A percentile compares a stretch with the other conserved stretches of the same genome.
phyloP scores from a whole-genome alignment of 35 echinoderm and acorn worm species.

The Diadema setosum region DNA sequence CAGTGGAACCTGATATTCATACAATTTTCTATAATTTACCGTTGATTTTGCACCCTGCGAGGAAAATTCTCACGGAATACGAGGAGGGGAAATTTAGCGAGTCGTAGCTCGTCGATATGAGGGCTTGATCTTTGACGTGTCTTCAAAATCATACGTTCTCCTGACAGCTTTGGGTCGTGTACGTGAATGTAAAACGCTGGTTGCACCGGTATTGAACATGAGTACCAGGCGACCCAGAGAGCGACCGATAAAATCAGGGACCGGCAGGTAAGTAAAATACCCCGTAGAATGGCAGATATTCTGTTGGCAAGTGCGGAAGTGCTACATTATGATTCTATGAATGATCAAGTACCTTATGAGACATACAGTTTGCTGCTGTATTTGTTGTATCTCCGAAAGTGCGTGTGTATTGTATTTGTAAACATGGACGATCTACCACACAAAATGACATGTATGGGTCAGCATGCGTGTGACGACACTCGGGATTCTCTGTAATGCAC shows the following conservation, averaged over 20 bases:
- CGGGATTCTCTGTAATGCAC: no score
- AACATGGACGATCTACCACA: not conserved
- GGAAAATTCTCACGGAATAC: not conserved
- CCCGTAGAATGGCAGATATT: no score
- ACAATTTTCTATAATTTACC: not conserved
- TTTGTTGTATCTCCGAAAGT: no score
- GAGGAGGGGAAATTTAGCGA: not conserved
- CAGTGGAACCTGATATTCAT: conserved; percentile 1
- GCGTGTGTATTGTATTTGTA: not conserved
- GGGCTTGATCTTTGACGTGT: not conserved
- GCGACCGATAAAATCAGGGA: not conserved
- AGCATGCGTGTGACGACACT: no score
- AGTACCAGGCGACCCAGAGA: not conserved
- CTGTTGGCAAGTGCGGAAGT: no score
- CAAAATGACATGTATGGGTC: no score
- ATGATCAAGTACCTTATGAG: no score
- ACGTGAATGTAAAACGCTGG: conserved; percentile 4
- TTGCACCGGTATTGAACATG: not conserved
- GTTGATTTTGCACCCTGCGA: not conserved
- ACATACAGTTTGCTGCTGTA: no score
- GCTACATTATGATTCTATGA: no score
- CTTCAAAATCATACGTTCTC: not conserved
- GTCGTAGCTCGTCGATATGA: not conserved
- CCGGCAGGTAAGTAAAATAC: not conserved
- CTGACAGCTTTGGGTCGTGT: not conserved